A percentile compares a stretch with the other conserved stretches of the same genome.
Conservation (phyloP, 1,140 invertebrate species). For the Drosophila jambulina region DNA sequence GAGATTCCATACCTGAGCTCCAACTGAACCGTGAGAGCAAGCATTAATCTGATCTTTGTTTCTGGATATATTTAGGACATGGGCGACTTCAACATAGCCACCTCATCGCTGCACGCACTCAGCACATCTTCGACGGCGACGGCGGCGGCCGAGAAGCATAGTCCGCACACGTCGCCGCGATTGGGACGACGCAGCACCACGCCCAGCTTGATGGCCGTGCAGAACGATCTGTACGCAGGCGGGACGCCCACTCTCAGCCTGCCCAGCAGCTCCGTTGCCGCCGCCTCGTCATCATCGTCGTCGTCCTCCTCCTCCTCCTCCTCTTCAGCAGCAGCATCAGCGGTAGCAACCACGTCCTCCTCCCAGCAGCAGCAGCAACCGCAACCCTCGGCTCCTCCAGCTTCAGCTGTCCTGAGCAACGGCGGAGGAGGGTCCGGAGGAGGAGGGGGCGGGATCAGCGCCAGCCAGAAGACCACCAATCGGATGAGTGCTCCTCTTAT, state of each 20-base stretch:
- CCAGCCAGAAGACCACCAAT: conserved; percentile 74
- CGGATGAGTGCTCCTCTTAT: conserved; percentile 83
- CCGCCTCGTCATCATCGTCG: conserved; percentile 15
- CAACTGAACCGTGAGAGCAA: conserved; percentile 15
- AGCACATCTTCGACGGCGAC: conserved; percentile 77
- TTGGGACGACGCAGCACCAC: conserved; percentile 79
- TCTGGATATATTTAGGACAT: conserved; percentile 85
- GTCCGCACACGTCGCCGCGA: conserved; percentile 83
- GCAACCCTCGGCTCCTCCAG: conserved; percentile 64
- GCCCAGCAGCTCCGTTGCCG: conserved; percentile 55
- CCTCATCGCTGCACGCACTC: conserved; percentile 87
- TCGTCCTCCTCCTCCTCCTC: conserved; percentile 16
- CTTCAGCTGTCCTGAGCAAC: conserved; percentile 68
- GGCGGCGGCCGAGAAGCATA: conserved; percentile 77
- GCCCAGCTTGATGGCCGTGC: conserved; percentile 81
- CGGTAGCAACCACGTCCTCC: conserved; percentile 19
- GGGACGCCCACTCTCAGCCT: conserved; percentile 56
- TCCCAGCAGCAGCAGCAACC: conserved; percentile 48
- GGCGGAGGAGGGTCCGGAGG: conserved; percentile 16
- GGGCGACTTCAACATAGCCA: conserved; percentile 88
- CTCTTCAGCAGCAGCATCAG: conserved; percentile 27
- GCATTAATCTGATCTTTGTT: conserved; percentile 34
- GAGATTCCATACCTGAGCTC: conserved; percentile 9
- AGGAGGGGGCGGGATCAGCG: conserved; percentile 4
- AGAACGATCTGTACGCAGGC: conserved; percentile 82